These are phyloP conservation scores for Mongoloraphidia duomilia DNA, from an alignment of 2,888 invertebrate genomes.

Conservation along the genomic window DNA sequence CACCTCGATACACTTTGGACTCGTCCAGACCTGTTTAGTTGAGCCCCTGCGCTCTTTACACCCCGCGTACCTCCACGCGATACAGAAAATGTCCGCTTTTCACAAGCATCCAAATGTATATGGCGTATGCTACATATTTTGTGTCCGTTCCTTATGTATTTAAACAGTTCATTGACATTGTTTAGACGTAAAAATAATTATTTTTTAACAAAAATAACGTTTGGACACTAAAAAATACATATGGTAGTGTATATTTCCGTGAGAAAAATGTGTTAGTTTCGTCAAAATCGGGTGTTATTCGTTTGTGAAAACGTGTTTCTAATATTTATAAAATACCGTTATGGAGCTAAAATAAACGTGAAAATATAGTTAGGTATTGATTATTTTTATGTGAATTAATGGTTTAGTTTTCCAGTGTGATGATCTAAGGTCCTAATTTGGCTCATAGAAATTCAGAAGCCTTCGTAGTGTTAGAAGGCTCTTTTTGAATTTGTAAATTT, in stretches of 20 bases:
- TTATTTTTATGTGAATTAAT: too few species aligned
- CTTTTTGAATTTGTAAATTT: too few species aligned
- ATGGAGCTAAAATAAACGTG: too few species aligned
- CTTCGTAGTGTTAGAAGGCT: too few species aligned
- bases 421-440: too few species aligned
- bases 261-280: too few species aligned
- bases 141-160: constrained; percentile 11
- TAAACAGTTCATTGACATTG: constrained; percentile 13
- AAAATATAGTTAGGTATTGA: too few species aligned
- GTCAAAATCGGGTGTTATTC: too few species aligned
- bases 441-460: too few species aligned
- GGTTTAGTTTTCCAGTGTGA: too few species aligned
- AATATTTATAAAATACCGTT: too few species aligned
- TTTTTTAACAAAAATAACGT: constrained; percentile 4
- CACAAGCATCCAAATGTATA: constrained; percentile 12
- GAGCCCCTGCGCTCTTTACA: constrained; percentile 29
- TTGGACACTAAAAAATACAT: not conserved
- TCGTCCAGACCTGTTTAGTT: constrained; percentile 33
- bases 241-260: not conserved
- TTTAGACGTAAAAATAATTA: constrained; percentile 2
- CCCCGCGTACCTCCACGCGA: constrained; percentile 25
- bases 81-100: constrained; percentile 26
- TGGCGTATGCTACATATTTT: constrained; percentile 8
- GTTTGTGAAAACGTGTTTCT: too few species aligned
- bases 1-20: constrained; percentile 27